A percentile compares a stretch with the other conserved stretches of the same genome.
phyloP scores from a whole-genome alignment of 1,140 invertebrate genomes.

The Adelges cooleyi region DNA sequence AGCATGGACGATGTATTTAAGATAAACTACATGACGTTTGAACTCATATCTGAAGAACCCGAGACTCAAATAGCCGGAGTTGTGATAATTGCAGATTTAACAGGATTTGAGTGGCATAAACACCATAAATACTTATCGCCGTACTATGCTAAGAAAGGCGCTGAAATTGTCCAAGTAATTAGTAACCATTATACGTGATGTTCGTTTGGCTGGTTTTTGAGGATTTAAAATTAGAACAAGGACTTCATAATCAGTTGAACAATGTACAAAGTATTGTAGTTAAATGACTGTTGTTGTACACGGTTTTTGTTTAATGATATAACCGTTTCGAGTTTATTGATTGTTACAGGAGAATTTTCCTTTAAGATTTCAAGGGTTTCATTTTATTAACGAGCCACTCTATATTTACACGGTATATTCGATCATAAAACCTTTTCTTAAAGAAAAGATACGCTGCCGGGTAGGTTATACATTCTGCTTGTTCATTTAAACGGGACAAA shows the following conservation, averaged over 20 bases:
- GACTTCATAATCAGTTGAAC: too few species aligned
- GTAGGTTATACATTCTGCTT: constrained; percentile 32
- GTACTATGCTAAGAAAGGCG: constrained; percentile 33
- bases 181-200: neutral
- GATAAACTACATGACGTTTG: constrained; percentile 15
- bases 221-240: too few species aligned
- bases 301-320: too few species aligned
- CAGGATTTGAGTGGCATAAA: constrained; percentile 38
- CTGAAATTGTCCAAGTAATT: constrained; percentile 33
- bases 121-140: constrained; percentile 42
- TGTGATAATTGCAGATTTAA: constrained; percentile 40
- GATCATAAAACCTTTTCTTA: constrained; percentile 41
- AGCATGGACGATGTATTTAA: constrained; percentile 19
- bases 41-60: constrained; percentile 34
- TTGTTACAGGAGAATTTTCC: constrained; percentile 41
- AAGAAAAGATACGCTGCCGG: constrained; percentile 39
- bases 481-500: neutral
- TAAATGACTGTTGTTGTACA: too few species aligned
- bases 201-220: too few species aligned
- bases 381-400: constrained; percentile 42
- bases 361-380: constrained; percentile 40
- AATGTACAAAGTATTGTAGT: too few species aligned
- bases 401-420: constrained; percentile 41
- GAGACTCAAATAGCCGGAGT: constrained; percentile 41
- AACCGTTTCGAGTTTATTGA: too few species aligned